phyloP scores from a whole-genome alignment of 1,140 invertebrate species.

The Elysia chlorotica region DNA sequence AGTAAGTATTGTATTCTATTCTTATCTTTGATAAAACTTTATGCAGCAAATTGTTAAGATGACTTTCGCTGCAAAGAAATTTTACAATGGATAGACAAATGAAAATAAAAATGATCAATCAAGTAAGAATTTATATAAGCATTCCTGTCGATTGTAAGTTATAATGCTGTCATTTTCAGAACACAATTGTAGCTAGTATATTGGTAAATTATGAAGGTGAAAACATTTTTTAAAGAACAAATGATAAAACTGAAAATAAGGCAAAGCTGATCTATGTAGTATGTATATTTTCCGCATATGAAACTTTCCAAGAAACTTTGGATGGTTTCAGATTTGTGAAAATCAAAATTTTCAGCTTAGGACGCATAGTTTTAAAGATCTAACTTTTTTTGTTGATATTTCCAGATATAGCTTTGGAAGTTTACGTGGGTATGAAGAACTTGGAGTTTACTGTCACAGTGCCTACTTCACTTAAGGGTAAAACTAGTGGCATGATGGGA shows the following conservation, averaged over 20 bases:
- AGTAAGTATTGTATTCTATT: neutral
- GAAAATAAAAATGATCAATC: neutral
- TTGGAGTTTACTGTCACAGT: neutral
- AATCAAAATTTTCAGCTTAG: neutral
- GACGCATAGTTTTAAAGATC: neutral
- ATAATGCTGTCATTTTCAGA: neutral
- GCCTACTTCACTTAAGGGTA: neutral
- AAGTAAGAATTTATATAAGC: neutral
- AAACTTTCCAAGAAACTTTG: neutral
- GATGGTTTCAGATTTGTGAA: neutral
- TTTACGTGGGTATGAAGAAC: neutral
- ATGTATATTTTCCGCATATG: neutral
- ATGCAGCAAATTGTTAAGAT: neutral
- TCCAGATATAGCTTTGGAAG: neutral
- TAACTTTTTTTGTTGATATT: neutral
- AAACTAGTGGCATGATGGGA: slow-evolving; percentile 1
- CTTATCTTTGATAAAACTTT: neutral
- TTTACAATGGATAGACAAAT: neutral
- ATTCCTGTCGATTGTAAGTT: neutral
- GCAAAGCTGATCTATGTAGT: neutral
- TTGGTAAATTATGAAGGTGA: neutral
- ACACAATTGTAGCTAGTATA: neutral
- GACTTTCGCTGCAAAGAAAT: neutral
- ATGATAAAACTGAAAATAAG: neutral
- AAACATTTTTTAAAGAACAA: neutral